Percentiles rank a stretch among this genome's conserved stretches.
Evolutionary conservation across 2,797 vertebrate species (phyloP).

Genomic region (Anguilla anguilla): DNA sequence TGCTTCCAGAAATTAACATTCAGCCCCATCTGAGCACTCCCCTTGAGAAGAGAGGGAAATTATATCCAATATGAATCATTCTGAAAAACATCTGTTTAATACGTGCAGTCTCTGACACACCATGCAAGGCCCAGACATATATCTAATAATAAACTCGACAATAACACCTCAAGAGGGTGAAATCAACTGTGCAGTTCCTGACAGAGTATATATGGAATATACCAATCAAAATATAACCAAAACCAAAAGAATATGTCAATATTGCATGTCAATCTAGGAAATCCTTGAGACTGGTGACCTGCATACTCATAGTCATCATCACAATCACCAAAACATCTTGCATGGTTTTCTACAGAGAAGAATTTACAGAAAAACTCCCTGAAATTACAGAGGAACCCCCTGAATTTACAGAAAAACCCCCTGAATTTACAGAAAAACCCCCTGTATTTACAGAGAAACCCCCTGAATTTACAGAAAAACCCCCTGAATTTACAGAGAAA

Average conservation of each 20-base stretch:
- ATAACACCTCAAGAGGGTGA: background rate
- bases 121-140: background rate
- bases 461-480: too few relatives aligned
- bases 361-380: too few relatives aligned
- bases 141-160: constrained; percentile 2
- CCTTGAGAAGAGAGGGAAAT: background rate
- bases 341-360: too few relatives aligned
- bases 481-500: too few relatives aligned
- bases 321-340: too few relatives aligned
- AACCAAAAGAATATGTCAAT: background rate
- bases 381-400: too few relatives aligned
- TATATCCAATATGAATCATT: background rate
- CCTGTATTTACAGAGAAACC: too few relatives aligned
- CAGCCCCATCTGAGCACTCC: background rate
- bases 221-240: background rate
- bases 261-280: background rate
- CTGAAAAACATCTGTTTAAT: background rate
- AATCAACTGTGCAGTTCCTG: background rate
- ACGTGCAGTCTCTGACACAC: background rate
- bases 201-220: background rate
- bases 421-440: too few relatives aligned
- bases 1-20: constrained; percentile 12
- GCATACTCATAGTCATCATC: background rate
- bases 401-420: too few relatives aligned
- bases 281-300: background rate